phyloP scores from a whole-genome alignment of 2,113 vertebrate species.

The Engraulis encrasicolus region DNA sequence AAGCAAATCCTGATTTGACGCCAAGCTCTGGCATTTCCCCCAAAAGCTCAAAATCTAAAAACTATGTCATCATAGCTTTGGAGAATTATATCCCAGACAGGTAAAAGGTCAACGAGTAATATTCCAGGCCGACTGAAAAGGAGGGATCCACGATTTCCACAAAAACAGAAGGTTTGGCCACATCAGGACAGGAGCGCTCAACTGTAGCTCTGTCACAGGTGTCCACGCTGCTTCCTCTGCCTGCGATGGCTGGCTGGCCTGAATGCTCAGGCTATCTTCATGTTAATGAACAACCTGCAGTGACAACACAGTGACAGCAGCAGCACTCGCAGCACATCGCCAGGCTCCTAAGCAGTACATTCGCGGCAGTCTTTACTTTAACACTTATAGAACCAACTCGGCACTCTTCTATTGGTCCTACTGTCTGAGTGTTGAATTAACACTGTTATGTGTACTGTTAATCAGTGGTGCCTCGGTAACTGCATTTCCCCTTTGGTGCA shows the following conservation, averaged over 20 bases:
- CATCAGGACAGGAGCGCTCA: background rate
- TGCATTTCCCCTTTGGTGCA: background rate
- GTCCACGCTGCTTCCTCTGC: background rate
- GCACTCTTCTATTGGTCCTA: no score
- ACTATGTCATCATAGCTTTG: background rate
- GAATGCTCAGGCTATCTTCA: slow-evolving; percentile 29
- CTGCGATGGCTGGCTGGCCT: background rate
- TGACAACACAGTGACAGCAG: slow-evolving; percentile 46
- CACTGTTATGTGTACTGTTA: no score
- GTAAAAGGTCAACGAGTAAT: background rate
- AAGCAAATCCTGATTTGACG: background rate
- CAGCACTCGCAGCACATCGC: slow-evolving; percentile 46
- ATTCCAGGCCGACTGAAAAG: background rate
- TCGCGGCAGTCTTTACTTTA: no score
- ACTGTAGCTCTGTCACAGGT: background rate
- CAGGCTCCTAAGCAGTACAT: background rate
- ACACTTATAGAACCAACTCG: no score
- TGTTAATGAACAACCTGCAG: slow-evolving; percentile 77
- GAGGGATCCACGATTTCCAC: background rate
- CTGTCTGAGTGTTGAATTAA: no score
- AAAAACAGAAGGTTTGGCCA: background rate
- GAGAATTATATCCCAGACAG: background rate
- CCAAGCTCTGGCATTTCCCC: background rate
- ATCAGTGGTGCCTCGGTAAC: background rate
- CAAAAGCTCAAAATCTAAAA: background rate